phyloP scores from a whole-genome alignment of 2,113 vertebrate species.

The Monarcha castaneiventris region DNA sequence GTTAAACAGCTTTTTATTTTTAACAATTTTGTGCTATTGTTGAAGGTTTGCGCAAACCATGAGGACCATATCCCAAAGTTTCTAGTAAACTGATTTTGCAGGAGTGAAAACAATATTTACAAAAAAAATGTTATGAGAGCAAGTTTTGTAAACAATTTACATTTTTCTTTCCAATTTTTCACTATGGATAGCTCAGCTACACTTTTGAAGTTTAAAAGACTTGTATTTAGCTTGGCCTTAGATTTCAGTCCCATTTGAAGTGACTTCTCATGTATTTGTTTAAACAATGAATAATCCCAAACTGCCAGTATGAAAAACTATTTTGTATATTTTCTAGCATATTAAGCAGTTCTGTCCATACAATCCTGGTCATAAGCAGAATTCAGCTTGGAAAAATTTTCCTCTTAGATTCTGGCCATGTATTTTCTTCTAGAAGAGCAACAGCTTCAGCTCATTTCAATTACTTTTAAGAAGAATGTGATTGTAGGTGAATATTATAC shows the following conservation, averaged over 20 bases:
- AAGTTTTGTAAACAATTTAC: background rate
- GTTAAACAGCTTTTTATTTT: conserved; percentile 1
- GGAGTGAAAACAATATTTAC: background rate
- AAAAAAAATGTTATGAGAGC: background rate
- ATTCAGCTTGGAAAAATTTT: background rate
- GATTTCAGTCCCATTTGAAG: background rate
- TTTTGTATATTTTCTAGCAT: background rate
- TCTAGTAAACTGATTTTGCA: background rate
- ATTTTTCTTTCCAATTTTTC: background rate
- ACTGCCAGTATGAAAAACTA: background rate
- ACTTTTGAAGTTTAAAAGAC: background rate
- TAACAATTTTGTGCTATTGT: background rate
- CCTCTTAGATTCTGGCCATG: background rate
- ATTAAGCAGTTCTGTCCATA: background rate
- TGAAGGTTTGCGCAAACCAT: background rate
- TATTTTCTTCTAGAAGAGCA: background rate
- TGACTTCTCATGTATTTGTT: background rate
- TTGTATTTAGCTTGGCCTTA: background rate
- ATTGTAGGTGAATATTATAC: background rate
- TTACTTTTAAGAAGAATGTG: background rate
- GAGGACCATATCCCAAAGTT: background rate
- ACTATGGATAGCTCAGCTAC: background rate
- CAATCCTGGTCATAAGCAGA: background rate
- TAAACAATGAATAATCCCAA: background rate
- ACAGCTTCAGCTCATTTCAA: background rate